Evolutionary conservation across 2,797 vertebrate genomes (phyloP).

Genomic region (Lepidocolaptes lacrymiger): DNA sequence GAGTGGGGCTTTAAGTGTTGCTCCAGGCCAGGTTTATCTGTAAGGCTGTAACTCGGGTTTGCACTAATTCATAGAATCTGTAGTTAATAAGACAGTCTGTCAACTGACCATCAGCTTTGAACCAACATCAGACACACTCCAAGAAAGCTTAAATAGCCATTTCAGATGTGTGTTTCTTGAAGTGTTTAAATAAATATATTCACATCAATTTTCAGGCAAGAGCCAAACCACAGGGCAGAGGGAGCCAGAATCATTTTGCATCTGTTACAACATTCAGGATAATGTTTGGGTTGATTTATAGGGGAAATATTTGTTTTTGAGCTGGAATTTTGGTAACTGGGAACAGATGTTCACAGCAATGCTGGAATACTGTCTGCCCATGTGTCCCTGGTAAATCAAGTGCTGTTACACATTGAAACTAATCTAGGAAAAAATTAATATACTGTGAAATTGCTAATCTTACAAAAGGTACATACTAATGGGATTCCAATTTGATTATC

Average conservation of each 20-base stretch:
- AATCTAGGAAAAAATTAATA: constrained; percentile 14
- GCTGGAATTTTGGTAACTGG: constrained; percentile 51
- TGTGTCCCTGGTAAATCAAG: not conserved
- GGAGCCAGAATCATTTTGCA: constrained; percentile 37
- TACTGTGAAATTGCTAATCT: not conserved
- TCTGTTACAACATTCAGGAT: constrained; percentile 46
- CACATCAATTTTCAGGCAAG: constrained; percentile 33
- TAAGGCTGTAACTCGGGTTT: constrained; percentile 56
- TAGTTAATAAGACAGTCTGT: not conserved
- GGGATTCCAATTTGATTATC: not conserved
- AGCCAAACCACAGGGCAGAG: constrained; percentile 38
- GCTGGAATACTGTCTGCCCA: constrained; percentile 34
- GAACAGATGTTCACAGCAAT: constrained; percentile 69
- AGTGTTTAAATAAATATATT: constrained; percentile 65
- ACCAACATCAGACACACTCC: not conserved
- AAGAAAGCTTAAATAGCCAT: not conserved
- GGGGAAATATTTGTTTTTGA: constrained; percentile 69
- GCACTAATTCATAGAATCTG: constrained; percentile 57
- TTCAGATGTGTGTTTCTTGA: constrained; percentile 48
- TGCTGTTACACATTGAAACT: not conserved
- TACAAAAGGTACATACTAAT: not conserved
- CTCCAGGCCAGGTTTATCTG: constrained; percentile 48
- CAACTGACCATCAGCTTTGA: constrained; percentile 30
- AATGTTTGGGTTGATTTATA: constrained; percentile 41
- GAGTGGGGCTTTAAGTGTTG: not conserved